phyloP scores from a whole-genome alignment of 2,888 invertebrate species.

The Ennomos fuscantarius region DNA sequence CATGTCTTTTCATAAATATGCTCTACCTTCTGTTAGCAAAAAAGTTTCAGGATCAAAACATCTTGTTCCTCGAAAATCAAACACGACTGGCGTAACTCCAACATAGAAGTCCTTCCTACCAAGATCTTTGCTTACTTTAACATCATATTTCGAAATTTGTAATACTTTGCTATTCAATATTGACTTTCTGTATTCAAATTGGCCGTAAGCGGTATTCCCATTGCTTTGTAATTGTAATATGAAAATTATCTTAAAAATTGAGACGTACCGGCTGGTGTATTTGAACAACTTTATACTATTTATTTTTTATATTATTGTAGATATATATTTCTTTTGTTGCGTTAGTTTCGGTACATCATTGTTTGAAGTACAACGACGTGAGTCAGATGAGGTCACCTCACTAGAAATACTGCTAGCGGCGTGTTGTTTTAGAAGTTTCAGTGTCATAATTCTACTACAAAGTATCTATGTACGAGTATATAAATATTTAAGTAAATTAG shows the following conservation, averaged over 20 bases:
- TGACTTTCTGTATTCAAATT: constrained; percentile 17
- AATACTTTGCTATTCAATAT: constrained; percentile 23
- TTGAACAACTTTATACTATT: constrained; percentile 23
- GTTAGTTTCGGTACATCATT: constrained; percentile 50
- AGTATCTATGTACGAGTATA: constrained; percentile 1
- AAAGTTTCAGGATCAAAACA: no score
- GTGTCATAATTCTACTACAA: background rate
- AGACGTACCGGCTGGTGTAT: constrained; percentile 10
- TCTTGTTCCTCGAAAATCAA: background rate
- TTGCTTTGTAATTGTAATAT: constrained; percentile 25
- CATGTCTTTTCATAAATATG: no score
- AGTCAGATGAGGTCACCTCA: constrained; percentile 21
- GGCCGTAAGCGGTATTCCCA: constrained; percentile 13
- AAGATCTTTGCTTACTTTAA: constrained; percentile 9
- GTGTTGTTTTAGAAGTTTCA: constrained; percentile 3
- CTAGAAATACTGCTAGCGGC: constrained; percentile 1
- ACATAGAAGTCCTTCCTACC: constrained; percentile 5
- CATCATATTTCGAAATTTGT: constrained; percentile 21
- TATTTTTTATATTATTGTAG: constrained; percentile 28
- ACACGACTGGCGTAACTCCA: background rate
- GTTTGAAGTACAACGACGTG: constrained; percentile 39
- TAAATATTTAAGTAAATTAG: no score
- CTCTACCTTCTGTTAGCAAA: no score
- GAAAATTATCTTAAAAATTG: constrained; percentile 23
- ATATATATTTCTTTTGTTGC: constrained; percentile 32